phyloP scores from a whole-genome alignment of 2,888 invertebrate genomes.

The Hemicrepidius hirtus region DNA sequence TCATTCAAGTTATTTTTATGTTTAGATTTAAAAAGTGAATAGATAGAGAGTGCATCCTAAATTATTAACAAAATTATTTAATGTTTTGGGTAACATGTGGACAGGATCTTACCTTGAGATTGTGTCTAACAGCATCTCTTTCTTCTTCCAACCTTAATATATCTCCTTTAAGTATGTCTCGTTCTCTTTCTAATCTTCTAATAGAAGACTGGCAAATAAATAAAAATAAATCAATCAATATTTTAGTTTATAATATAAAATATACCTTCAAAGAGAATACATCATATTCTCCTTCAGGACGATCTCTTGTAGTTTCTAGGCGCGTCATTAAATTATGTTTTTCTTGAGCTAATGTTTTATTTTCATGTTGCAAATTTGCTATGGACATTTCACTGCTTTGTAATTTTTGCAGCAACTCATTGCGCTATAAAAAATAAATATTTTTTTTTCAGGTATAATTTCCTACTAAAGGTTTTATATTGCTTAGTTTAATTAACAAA shows the following conservation, averaged over 20 bases:
- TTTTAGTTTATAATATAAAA: neutral
- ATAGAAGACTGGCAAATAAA: constrained; percentile 67
- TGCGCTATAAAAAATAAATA: constrained; percentile 45
- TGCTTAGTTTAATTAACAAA: too few species aligned
- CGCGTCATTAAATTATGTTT: constrained; percentile 70
- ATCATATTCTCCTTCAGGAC: constrained; percentile 59
- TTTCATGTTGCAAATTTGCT: constrained; percentile 70
- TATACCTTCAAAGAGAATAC: constrained; percentile 62
- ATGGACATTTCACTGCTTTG: constrained; percentile 63
- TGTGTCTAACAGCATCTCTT: constrained; percentile 75
- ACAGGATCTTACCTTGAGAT: constrained; percentile 75
- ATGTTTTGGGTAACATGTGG: too few species aligned
- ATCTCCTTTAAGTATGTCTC: constrained; percentile 75
- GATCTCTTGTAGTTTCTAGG: constrained; percentile 65
- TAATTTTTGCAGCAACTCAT: constrained; percentile 48
- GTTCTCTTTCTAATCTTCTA: constrained; percentile 73
- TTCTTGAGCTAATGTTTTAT: constrained; percentile 70
- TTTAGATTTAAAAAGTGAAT: too few species aligned
- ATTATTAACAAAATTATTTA: too few species aligned
- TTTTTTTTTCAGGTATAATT: neutral
- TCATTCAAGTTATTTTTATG: too few species aligned
- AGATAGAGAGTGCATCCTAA: too few species aligned
- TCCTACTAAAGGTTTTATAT: too few species aligned
- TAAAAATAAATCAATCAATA: constrained; percentile 27
- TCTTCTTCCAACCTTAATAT: constrained; percentile 77